These are phyloP conservation scores for Catharus ustulatus DNA, from an alignment of 2,797 vertebrate genomes.

Conservation along the genomic window DNA sequence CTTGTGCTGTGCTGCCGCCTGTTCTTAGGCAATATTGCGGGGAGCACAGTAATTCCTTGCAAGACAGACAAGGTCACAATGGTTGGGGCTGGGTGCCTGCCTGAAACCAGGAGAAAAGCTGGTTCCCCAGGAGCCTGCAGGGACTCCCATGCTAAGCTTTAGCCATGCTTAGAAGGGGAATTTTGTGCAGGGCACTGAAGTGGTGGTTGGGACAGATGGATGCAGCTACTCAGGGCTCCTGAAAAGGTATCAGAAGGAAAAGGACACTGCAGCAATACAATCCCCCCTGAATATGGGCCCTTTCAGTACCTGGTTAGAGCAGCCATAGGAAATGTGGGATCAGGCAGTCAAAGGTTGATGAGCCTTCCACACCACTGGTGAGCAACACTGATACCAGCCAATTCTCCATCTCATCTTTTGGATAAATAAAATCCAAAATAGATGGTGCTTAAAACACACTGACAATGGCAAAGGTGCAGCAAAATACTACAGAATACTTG, in stretches of 20 bases:
- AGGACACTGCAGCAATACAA: neutral
- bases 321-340: neutral
- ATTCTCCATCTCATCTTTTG: neutral
- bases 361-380: neutral
- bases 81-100: neutral
- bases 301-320: neutral
- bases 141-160: neutral
- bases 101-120: neutral
- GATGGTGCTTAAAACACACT: neutral
- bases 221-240: neutral
- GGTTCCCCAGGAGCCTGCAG: neutral
- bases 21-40: neutral
- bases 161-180: neutral
- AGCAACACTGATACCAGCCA: neutral
- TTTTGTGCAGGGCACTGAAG: neutral
- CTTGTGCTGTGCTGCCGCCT: neutral
- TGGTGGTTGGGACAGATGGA: neutral
- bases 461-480: neutral
- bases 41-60: neutral
- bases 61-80: neutral
- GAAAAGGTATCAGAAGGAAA: neutral
- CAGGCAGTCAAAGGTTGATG: neutral
- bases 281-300: neutral
- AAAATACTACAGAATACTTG: neutral
- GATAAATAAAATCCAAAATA: neutral